Evolutionary conservation across 2,888 invertebrate genomes (phyloP), one percentile per base, ranked within the genome.

Genomic region (Ochropleura leucogaster): DNA sequence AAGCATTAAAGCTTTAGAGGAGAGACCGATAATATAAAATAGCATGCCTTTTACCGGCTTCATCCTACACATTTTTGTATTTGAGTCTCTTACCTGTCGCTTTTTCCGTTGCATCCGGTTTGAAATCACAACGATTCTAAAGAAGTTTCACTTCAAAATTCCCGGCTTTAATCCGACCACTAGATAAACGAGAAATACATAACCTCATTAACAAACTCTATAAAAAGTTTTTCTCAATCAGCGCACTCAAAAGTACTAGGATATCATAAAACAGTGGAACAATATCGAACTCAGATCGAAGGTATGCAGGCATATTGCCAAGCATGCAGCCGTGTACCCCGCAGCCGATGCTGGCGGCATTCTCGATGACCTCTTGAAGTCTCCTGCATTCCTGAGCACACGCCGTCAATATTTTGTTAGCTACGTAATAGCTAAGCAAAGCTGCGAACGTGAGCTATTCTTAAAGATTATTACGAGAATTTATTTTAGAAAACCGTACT

Each of bases 261-360:
- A 18, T 40, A 49, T 67, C 40, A 77, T 72, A 82, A 82, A 84
- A 77, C 67, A 60, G 60, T 57, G 72, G 51, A 72, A 82, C 55
- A 69, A 72, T 85, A 70, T 77, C 55, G 63, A 55, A 62, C 62
- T 71, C 9, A 65, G 46, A 20, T 63, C 67, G 20, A 42, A 70
- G 82, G 68, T 78, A 87, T 87, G 86, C 82, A 75, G 87, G 80
- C 79, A 67, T 64, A 59, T 53, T 78, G 87, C 84, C 86, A 86
- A 78, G 60, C 75, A 86, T 87, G 86, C 86, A 65, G 59, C 71
- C 70, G 66, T 60, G 46, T 69, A n/a, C 74, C 81, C 68, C 70
- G 42, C 65, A 47, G 55, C 65, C 72, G 72, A 64, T 16, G 69
- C 72, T 70, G 67, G 42, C 55, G 55, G 59, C 75, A 83, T 85